These are phyloP conservation scores for Muschampia plurimacula DNA, from an alignment of 2,888 invertebrate species.

Conservation along the genomic window DNA sequence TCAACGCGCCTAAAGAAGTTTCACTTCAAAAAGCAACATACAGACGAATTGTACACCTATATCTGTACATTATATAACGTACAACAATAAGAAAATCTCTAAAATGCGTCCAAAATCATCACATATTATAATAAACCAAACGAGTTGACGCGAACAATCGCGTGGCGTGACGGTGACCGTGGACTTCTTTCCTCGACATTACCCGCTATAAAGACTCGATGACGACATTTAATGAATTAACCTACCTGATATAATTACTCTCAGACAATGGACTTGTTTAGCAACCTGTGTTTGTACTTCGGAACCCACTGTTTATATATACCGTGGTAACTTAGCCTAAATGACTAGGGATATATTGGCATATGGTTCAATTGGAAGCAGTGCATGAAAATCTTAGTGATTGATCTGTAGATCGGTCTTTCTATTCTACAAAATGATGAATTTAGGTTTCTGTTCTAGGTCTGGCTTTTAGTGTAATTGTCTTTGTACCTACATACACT, in stretches of 20 bases:
- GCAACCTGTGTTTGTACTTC: slow-evolving; percentile 19
- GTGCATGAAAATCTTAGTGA: not conserved
- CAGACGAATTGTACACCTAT: not conserved
- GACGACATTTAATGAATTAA: slow-evolving; percentile 37
- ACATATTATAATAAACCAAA: not conserved
- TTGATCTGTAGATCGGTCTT: not conserved
- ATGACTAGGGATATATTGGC: not conserved
- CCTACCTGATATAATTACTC: slow-evolving; percentile 38
- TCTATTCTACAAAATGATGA: too few relatives aligned
- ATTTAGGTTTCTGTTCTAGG: too few relatives aligned
- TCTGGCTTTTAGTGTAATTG: too few relatives aligned
- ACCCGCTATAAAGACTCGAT: slow-evolving; percentile 18
- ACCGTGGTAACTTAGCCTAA: slow-evolving; percentile 7
- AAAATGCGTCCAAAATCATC: not conserved
- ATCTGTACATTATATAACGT: not conserved
- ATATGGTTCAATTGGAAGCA: not conserved
- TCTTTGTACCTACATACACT: too few relatives aligned
- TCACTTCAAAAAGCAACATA: not conserved
- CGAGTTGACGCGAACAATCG: slow-evolving; percentile 43
- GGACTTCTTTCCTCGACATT: slow-evolving; percentile 57
- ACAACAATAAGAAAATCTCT: not conserved
- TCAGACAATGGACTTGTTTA: slow-evolving; percentile 28
- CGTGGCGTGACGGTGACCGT: slow-evolving; percentile 57
- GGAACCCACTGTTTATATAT: slow-evolving; percentile 14
- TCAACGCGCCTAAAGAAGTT: too few relatives aligned